These are phyloP conservation scores for Heliconius erato DNA, from an alignment of 2,888 invertebrate species.

Conservation along the genomic window DNA sequence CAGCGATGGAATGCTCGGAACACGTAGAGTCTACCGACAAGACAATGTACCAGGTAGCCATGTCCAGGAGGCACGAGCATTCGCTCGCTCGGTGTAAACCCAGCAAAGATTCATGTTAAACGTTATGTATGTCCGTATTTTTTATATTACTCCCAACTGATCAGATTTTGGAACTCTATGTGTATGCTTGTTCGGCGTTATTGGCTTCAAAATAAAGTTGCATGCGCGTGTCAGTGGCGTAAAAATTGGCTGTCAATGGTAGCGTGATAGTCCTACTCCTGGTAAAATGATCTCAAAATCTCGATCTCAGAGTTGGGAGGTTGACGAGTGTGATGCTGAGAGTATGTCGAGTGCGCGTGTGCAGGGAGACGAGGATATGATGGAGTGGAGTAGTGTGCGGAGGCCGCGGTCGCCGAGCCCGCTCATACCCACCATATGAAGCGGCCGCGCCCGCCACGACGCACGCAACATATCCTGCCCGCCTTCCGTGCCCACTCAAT, in stretches of 20 bases:
- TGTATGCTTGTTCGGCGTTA: constrained; percentile 9
- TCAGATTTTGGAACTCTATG: constrained; percentile 28
- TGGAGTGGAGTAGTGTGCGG: constrained; percentile 83
- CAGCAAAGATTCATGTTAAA: constrained; percentile 7
- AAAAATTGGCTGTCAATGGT: constrained; percentile 44
- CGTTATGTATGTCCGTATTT: constrained; percentile 35
- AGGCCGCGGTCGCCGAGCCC: constrained; percentile 78
- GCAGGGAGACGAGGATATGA: constrained; percentile 88
- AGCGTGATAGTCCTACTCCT: constrained; percentile 47
- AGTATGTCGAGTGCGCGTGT: constrained; percentile 86
- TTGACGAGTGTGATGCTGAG: constrained; percentile 85
- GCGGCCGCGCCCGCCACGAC: constrained; percentile 45
- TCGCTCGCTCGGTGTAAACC: constrained; percentile 32
- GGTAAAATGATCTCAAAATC: constrained; percentile 80
- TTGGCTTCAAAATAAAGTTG: constrained; percentile 36
- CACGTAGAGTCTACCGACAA: constrained; percentile 4
- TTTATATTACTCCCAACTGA: constrained; percentile 26
- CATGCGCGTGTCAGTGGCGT: constrained; percentile 41
- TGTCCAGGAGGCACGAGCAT: constrained; percentile 28
- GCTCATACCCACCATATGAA: constrained; percentile 79
- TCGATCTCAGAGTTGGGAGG: constrained; percentile 85
- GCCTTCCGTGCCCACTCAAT: constrained; percentile 41
- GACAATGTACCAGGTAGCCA: constrained; percentile 4
- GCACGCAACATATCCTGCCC: constrained; percentile 40
- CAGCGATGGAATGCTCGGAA: constrained; percentile 30